Evolutionary conservation across 2,888 invertebrate genomes (phyloP).

Genomic region (Pegoplata infirma): DNA sequence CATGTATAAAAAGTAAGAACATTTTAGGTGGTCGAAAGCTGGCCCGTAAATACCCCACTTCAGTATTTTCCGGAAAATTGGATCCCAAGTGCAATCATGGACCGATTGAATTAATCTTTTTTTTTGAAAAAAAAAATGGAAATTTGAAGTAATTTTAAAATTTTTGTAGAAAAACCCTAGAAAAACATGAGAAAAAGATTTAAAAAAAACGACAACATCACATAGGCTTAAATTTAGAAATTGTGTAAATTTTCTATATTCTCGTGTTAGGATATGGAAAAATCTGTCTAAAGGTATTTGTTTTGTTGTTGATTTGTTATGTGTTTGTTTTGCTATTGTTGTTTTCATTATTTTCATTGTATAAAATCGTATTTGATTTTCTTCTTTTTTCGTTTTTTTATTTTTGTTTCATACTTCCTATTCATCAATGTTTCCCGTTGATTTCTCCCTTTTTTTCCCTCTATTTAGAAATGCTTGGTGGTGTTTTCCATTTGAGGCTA

Average conservation of each 20-base stretch:
- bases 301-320: conserved; percentile 4
- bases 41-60: too few species aligned
- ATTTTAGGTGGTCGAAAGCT: background rate
- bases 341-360: conserved; percentile 22
- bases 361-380: conserved; percentile 47
- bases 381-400: too few species aligned
- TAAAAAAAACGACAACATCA: too few species aligned
- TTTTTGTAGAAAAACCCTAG: too few species aligned
- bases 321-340: conserved; percentile 14
- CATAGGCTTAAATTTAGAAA: too few species aligned
- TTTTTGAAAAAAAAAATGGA: too few species aligned
- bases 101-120: too few species aligned
- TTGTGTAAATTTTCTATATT: too few species aligned
- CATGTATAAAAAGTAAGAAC: background rate
- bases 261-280: too few species aligned
- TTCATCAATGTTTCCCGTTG: conserved; percentile 22
- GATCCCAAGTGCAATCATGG: too few species aligned
- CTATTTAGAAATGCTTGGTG: conserved; percentile 87
- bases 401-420: conserved; percentile 11
- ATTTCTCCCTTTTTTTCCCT: conserved; percentile 18
- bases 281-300: conserved; percentile 12
- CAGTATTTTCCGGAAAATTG: too few species aligned
- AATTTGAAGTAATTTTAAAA: background rate
- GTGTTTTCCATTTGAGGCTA: conserved; percentile 92
- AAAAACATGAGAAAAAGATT: too few species aligned